Conservation (phyloP, 2,888 invertebrate genomes). For the Epirrhoe tristata region DNA sequence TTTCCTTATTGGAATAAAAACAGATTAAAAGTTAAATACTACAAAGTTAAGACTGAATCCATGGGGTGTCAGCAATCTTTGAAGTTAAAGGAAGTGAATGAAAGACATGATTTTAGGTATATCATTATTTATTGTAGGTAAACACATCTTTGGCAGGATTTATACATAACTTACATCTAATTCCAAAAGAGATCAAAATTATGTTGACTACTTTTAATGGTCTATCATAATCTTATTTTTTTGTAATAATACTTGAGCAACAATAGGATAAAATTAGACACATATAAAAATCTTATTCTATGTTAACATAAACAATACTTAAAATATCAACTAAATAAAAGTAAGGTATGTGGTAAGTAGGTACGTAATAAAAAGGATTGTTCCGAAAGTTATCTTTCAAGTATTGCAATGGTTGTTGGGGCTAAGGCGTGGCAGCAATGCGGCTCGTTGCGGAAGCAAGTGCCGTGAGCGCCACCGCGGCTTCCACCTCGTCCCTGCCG, state of each 20-base stretch:
- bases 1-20: no score
- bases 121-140: constrained; percentile 48
- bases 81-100: background rate
- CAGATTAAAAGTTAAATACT: no score
- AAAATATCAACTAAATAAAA: constrained; percentile 21
- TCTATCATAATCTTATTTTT: constrained; percentile 51
- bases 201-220: constrained; percentile 56
- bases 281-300: constrained; percentile 25
- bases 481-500: constrained; percentile 90
- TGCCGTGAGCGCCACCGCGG: constrained; percentile 90
- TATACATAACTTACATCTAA: constrained; percentile 60
- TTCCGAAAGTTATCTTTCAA: background rate
- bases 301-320: constrained; percentile 38
- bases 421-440: constrained; percentile 54
- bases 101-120: constrained; percentile 43
- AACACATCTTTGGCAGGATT: constrained; percentile 74
- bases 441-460: constrained; percentile 82
- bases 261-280: constrained; percentile 39
- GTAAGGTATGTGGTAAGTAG: constrained; percentile 17
- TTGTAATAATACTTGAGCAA: constrained; percentile 68
- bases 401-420: background rate
- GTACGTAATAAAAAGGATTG: constrained; percentile 8
- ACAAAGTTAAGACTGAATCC: no score
- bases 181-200: constrained; percentile 75
- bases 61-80: no score